Evolutionary conservation across 2,888 invertebrate species (phyloP).

Genomic region (Campoplex nolae): DNA sequence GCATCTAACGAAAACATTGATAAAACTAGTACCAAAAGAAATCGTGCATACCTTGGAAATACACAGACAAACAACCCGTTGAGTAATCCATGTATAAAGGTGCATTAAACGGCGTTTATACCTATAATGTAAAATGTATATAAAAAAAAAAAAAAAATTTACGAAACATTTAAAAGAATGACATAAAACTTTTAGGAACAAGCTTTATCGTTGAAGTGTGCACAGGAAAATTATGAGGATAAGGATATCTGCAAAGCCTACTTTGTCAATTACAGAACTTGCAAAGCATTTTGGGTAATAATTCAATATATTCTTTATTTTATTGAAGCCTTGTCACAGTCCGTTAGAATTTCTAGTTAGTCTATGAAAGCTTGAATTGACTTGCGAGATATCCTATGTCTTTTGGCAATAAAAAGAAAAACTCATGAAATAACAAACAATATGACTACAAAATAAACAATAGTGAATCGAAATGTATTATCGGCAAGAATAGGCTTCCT

Average conservation of each 20-base stretch:
- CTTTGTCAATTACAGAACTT: conserved; percentile 92
- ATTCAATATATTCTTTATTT: not conserved
- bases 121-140: not conserved
- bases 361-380: no score
- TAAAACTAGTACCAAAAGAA: conserved; percentile 11
- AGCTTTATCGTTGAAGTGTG: conserved; percentile 89
- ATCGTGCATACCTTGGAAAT: conserved; percentile 60
- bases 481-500: no score
- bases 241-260: conserved; percentile 88
- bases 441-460: no score
- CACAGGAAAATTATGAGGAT: conserved; percentile 89
- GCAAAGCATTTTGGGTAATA: conserved; percentile 93
- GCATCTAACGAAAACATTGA: conserved; percentile 17
- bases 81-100: conserved; percentile 85
- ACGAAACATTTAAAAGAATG: not conserved
- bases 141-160: not conserved
- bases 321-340: no score
- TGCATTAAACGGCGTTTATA: conserved; percentile 53
- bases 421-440: no score
- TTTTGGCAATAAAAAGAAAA: no score
- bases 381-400: no score
- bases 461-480: no score
- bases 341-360: no score
- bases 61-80: conserved; percentile 67
- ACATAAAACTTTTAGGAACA: conserved; percentile 88